Evolutionary conservation across 2,888 invertebrate species (phyloP).

Genomic region (Spodoptera picta): DNA sequence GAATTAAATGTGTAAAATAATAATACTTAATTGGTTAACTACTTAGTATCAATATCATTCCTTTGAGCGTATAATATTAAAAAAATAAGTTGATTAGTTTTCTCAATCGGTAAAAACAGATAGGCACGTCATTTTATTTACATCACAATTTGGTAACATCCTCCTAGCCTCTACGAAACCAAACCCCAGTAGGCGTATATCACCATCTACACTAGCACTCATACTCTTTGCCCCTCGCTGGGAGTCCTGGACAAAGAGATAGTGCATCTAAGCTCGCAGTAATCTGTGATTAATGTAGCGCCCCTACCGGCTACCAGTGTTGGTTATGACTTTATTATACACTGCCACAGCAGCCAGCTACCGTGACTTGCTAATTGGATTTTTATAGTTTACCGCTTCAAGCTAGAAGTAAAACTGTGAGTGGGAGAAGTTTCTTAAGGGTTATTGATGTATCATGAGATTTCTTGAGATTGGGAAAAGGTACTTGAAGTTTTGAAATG

Average conservation of each 20-base stretch:
- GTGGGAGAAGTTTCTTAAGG: background rate
- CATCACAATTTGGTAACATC: background rate
- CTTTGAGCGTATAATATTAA: no score
- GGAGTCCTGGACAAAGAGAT: constrained; percentile 77
- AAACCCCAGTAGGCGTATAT: constrained; percentile 27
- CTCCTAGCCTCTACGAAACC: background rate
- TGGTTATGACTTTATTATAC: constrained; percentile 73
- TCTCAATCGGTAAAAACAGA: no score
- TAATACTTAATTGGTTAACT: no score
- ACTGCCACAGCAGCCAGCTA: constrained; percentile 46
- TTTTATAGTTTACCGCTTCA: constrained; percentile 41
- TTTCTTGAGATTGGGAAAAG: no score
- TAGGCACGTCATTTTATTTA: no score
- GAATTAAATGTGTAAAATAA: no score
- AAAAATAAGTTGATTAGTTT: no score
- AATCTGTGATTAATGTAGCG: constrained; percentile 82
- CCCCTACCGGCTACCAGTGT: constrained; percentile 74
- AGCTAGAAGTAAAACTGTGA: background rate
- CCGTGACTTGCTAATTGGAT: constrained; percentile 63
- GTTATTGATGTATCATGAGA: no score
- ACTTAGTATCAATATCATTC: no score
- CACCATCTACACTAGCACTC: background rate
- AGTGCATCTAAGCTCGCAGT: constrained; percentile 72
- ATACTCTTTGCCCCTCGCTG: constrained; percentile 70
- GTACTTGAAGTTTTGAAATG: no score